Base-by-base conservation (phyloP, 2,797 vertebrate species). In the Lacerta bilineata region DNA sequence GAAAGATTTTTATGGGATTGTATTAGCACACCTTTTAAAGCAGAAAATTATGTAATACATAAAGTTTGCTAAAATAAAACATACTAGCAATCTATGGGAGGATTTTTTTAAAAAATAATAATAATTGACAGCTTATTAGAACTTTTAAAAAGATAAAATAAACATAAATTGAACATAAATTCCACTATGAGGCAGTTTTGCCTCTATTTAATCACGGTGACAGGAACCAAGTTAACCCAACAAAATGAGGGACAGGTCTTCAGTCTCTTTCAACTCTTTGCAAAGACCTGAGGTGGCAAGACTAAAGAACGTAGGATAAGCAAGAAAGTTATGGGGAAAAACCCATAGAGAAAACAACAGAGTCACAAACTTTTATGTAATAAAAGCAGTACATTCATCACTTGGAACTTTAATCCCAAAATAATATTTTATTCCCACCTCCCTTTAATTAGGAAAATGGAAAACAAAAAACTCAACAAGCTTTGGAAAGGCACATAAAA, bases 1-100 rank as follows among this genome's bases (percentile, higher is more conserved):
- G 88, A 92, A 95, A 97, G 90, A 96, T 93, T 92, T 33, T 93
- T 88, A 89, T 33, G 86, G 77, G 91, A 68, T 43, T 86, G 88
- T 78, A 94, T 80, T 80, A 96, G 86, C 92, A 91, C 92, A 93
- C 77, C 3, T 92, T 85, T 77, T 80, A 84, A 85, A 64, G 29
- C 89, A 82, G 8, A 88, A 43, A 90, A 93, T 1, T 36, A 36
- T n/a, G 29, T 39, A 87, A 85, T 3, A 91, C 27, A 91, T 86
- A 69, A 69, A 41, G 8, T 68, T 66, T 68, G 78, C 66, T 41
- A 87, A 91, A 46, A 80, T 61, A 87, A 88, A 89, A 88, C 29
- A 1, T n/a, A 36, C 36, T 69, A 33, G 43, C 33, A 85, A 88
- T 64, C n/a, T 76, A 88, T 68, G 5, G 61, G 20, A 71, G 23